Percentiles rank a stretch among this genome's conserved stretches.
Conservation (phyloP, 2,797 vertebrate genomes). For the Mormyrus proboscirostris region DNA sequence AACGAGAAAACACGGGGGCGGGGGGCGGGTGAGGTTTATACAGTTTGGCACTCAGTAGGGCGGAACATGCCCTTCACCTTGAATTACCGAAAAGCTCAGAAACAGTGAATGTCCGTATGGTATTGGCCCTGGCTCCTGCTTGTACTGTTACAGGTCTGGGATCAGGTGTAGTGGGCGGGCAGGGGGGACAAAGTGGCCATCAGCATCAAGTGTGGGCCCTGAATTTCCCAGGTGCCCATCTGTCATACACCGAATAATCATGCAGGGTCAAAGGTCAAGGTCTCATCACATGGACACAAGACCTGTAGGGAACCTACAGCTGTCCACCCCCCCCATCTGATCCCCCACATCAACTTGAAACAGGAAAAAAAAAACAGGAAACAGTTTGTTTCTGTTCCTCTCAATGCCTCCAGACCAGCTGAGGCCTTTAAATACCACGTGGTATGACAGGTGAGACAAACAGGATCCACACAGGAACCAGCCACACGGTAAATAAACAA, state of each 20-base stretch:
- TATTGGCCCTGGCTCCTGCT: not conserved
- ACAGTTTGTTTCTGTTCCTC: not conserved
- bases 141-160: not conserved
- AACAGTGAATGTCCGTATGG: not conserved
- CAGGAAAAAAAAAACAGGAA: not conserved
- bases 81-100: not conserved
- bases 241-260: not conserved
- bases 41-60: not conserved
- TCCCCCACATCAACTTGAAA: not conserved
- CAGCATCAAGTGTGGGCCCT: not conserved
- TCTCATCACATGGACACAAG: not conserved
- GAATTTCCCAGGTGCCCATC: not conserved
- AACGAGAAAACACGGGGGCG: not conserved
- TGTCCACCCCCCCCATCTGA: not conserved
- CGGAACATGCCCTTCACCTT: not conserved
- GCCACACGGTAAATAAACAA: constrained; percentile 10
- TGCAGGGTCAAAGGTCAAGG: not conserved
- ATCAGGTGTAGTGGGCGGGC: not conserved
- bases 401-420: constrained; percentile 17
- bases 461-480: not conserved
- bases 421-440: not conserved
- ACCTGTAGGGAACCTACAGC: not conserved
- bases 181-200: not conserved
- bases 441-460: constrained; percentile 1
- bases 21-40: not conserved